Base-by-base conservation (phyloP, 1,140 invertebrate genomes). In the Sminthurides bifidus region DNA sequence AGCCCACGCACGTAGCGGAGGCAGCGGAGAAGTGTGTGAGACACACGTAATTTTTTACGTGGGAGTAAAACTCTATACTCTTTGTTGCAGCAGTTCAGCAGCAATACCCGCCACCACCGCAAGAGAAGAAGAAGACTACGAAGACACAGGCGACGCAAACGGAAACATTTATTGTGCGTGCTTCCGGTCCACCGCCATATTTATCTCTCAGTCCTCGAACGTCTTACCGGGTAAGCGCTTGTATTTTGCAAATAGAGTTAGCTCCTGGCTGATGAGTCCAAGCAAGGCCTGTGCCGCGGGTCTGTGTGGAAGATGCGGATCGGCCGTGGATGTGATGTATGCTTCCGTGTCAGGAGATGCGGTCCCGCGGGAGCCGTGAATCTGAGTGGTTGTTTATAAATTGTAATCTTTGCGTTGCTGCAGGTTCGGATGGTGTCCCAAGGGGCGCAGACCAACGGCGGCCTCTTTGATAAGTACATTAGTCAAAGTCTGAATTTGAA, bases 141-240 rank as follows among this genome's bases (percentile, higher is more conserved):
- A 85, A 88, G 66, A 90, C 88, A 0, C 88, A 92, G 74, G 88
- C 89, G 1, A 92, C 89, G 0, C 89, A 93, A 71, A 93, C 90
- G 24, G 88, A 92, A 70, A 76, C 61, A n/a, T 66, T 65, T 38
- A 67, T 64, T 14, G 58, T 58, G 0, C 49, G 62, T 38, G 62
- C 62, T n/a, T 54, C 51, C 38, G 52, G 62, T 6, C 78, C 79
- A 41, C 80, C 84, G 2, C 81, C 83, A 63, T 79, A 83, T 64
- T 72, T 85, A 54, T 84, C 82, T 10, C 70, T 91, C 4, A 89
- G 85, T 71, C 87, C 85, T 5, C 69, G 83, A 27, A 76, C 77
- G 1, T 74, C 78, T 21, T 76, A 77, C 46, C 75, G 77, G 72
- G 80, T 82, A 71, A 70, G 68, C 59, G 24, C 29, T 17, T 48